Evolutionary conservation across 2,888 invertebrate genomes (phyloP).

Genomic region (Agriopis marginaria): DNA sequence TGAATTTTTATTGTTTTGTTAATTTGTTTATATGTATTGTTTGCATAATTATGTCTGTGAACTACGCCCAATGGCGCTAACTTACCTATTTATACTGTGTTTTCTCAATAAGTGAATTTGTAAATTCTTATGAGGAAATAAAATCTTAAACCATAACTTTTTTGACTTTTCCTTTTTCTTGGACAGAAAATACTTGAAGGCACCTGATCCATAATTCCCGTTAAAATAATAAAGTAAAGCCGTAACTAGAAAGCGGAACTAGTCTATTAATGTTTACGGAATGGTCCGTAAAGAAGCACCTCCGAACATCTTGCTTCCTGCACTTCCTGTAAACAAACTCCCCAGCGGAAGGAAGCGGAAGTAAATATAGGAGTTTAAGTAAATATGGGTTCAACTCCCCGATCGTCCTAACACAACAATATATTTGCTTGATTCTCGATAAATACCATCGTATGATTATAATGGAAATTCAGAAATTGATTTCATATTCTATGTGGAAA

Average conservation of each 20-base stretch:
- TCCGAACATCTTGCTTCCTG: not conserved
- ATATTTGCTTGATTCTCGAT: conserved; percentile 9
- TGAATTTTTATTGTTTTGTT: no score
- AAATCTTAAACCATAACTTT: no score
- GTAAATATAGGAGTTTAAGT: conserved; percentile 14
- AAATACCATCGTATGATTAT: not conserved
- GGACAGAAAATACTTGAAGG: not conserved
- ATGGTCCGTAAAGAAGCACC: not conserved
- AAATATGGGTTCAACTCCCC: not conserved
- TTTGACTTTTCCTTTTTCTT: no score
- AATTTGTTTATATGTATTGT: no score
- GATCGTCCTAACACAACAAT: conserved; percentile 21
- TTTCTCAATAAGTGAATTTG: no score
- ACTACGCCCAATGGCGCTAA: no score
- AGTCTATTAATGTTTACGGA: conserved; percentile 14
- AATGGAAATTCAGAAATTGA: no score
- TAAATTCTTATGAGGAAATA: no score
- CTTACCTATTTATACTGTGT: no score
- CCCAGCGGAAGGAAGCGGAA: conserved; percentile 8
- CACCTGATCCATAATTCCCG: conserved; percentile 3
- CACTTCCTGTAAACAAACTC: not conserved
- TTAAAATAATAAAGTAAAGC: conserved; percentile 5
- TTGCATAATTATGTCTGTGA: no score
- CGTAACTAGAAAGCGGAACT: conserved; percentile 7
- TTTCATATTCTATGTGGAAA: no score